Conservation (phyloP, 2,888 invertebrate genomes). For the Cataglyphis livida region DNA sequence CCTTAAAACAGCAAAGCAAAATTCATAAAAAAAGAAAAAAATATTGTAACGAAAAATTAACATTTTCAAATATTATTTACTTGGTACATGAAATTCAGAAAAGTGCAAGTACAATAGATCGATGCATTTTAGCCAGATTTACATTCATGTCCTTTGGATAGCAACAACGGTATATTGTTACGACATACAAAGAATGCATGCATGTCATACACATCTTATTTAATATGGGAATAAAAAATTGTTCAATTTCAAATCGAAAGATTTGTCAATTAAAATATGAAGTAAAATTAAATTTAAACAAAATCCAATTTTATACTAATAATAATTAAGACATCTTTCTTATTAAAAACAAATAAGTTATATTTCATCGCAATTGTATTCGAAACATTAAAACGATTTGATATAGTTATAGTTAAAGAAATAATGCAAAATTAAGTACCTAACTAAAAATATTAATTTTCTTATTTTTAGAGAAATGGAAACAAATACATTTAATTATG, state of each 20-base stretch:
- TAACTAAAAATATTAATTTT: background rate
- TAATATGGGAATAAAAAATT: slow-evolving; percentile 42
- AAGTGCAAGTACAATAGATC: slow-evolving; percentile 9
- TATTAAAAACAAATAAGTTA: background rate
- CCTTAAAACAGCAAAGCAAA: background rate
- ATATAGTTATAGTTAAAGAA: background rate
- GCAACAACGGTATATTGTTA: slow-evolving; percentile 28
- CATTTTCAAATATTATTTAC: slow-evolving; percentile 13
- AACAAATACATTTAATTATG: background rate
- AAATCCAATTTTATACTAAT: background rate
- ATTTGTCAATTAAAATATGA: background rate
- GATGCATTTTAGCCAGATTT: slow-evolving; percentile 33
- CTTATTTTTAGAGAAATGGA: background rate
- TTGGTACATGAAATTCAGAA: slow-evolving; percentile 2
- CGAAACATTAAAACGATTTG: background rate
- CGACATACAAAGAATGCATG: slow-evolving; percentile 44
- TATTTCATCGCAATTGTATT: background rate
- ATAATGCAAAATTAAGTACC: background rate
- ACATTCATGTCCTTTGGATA: slow-evolving; percentile 20
- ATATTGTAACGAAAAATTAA: slow-evolving; percentile 1
- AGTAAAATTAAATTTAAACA: background rate
- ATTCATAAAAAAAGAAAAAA: background rate
- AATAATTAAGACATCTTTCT: background rate
- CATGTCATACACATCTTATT: slow-evolving; percentile 32
- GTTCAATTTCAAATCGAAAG: background rate